Evolutionary conservation across 2,888 invertebrate species (phyloP).

Genomic region (Acrocyrtus sp.): DNA sequence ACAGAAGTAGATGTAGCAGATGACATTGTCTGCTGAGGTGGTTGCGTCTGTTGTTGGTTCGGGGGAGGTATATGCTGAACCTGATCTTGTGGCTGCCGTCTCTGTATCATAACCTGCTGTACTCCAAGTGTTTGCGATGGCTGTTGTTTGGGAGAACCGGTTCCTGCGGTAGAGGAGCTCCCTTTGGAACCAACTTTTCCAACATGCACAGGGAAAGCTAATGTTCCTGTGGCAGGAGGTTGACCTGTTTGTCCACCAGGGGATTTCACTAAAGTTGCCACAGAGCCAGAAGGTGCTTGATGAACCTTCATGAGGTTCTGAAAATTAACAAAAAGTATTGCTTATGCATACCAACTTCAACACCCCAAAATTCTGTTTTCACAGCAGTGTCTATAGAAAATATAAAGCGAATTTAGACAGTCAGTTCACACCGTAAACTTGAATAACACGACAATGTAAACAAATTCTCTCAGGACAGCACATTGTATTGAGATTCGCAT

Average conservation of each 20-base stretch:
- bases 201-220: constrained; percentile 54
- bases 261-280: constrained; percentile 53
- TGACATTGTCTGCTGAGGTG: constrained; percentile 23
- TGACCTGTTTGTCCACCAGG: constrained; percentile 38
- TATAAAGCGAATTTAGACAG: too few species aligned
- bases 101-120: constrained; percentile 43
- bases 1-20: constrained; percentile 20
- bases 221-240: constrained; percentile 19
- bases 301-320: constrained; percentile 52
- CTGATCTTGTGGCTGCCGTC: constrained; percentile 24
- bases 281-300: constrained; percentile 27
- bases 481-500: too few species aligned
- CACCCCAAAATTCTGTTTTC: constrained; percentile 12
- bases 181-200: constrained; percentile 44
- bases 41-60: constrained; percentile 23
- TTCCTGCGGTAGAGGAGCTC: constrained; percentile 1
- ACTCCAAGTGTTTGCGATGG: constrained; percentile 10
- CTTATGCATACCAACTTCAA: constrained; percentile 14
- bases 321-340: too few species aligned
- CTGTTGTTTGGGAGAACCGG: constrained; percentile 37
- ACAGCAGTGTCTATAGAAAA: too few species aligned
- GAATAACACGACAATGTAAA: too few species aligned
- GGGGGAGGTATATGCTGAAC: not conserved
- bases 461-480: too few species aligned
- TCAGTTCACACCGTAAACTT: too few species aligned